A percentile compares a stretch with the other conserved stretches of the same genome.
These are phyloP conservation scores for Nephila pilipes DNA, from an alignment of 1,140 invertebrate species.

Conservation along the genomic window DNA sequence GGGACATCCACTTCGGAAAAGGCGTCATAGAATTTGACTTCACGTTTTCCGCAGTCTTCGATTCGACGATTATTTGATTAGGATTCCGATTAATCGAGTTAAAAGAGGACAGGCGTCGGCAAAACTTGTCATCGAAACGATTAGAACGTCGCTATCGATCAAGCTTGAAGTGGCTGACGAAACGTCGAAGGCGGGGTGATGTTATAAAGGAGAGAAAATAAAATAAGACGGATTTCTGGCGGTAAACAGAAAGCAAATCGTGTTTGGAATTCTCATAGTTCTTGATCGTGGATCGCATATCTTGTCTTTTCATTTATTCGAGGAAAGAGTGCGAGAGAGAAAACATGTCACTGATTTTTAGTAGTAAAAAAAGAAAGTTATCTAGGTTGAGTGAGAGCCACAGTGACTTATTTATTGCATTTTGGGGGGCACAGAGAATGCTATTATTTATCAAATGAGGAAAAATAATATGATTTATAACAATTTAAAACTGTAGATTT, in stretches of 20 bases:
- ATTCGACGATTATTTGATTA: slow-evolving; percentile 35
- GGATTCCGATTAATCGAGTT: slow-evolving; percentile 35
- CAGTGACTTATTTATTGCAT: too few relatives aligned
- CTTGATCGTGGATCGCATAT: background rate
- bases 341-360: background rate
- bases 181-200: background rate
- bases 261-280: slow-evolving; percentile 12
- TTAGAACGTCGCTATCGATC: slow-evolving; percentile 17
- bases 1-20: background rate
- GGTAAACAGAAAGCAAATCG: slow-evolving; percentile 36
- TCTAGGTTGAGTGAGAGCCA: too few relatives aligned
- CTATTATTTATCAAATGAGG: too few relatives aligned
- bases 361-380: too few relatives aligned
- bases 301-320: background rate
- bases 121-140: background rate
- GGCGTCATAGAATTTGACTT: slow-evolving; percentile 15
- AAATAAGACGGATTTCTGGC: background rate
- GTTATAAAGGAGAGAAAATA: too few relatives aligned
- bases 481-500: too few relatives aligned
- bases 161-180: slow-evolving; percentile 31
- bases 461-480: too few relatives aligned
- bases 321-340: background rate
- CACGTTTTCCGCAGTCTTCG: background rate
- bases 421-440: too few relatives aligned
- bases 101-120: background rate